These are phyloP conservation scores for Orius insidiosus DNA, from an alignment of 1,140 invertebrate species.

Conservation along the genomic window DNA sequence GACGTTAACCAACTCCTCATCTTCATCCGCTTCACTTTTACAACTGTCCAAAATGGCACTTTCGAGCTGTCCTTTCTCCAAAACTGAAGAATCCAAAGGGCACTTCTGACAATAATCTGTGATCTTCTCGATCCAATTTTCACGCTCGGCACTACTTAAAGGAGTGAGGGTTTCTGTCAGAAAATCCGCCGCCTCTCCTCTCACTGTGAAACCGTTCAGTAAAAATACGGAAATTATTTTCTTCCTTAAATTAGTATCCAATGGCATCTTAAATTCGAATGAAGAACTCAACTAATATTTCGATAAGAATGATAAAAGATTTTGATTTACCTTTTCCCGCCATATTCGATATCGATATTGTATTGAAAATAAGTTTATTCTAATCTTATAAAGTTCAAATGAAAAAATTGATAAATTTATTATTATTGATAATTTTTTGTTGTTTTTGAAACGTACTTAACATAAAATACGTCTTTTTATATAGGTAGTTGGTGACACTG, in stretches of 20 bases:
- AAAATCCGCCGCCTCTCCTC: conserved; percentile 12
- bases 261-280: background rate
- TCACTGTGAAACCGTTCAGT: conserved; percentile 11
- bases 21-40: conserved; percentile 47
- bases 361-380: too few species aligned
- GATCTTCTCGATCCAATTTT: conserved; percentile 40
- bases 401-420: too few species aligned
- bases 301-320: too few species aligned
- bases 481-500: too few species aligned
- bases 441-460: too few species aligned
- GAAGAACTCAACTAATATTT: background rate
- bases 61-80: conserved; percentile 55
- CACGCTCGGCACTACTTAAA: conserved; percentile 31
- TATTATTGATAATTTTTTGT: too few species aligned
- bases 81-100: conserved; percentile 44
- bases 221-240: conserved; percentile 7
- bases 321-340: too few species aligned
- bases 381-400: too few species aligned
- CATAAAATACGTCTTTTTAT: too few species aligned
- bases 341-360: too few species aligned
- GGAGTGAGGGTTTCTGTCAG: conserved; percentile 25
- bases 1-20: conserved; percentile 60
- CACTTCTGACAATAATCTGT: conserved; percentile 53
- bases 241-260: conserved; percentile 4
- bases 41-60: conserved; percentile 55